Percentiles rank a stretch among this genome's conserved stretches.
Conservation (phyloP, 1,140 invertebrate species). For the Copidosoma floridanum region DNA sequence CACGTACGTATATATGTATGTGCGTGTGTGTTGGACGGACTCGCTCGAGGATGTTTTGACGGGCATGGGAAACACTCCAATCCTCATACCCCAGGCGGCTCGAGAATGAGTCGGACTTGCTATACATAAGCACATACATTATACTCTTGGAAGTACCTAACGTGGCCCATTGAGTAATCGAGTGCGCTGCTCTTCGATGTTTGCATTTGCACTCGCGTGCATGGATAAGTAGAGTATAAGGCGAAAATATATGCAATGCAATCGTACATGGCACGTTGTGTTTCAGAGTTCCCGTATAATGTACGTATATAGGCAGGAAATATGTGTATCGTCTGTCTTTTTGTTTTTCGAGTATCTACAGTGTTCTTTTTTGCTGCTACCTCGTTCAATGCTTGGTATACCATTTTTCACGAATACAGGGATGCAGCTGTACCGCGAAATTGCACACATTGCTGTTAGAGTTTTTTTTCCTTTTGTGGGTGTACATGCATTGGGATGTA, state of each 20-base stretch:
- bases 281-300: background rate
- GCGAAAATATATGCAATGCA: too few relatives aligned
- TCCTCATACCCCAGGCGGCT: conserved; percentile 8
- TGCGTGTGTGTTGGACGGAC: background rate
- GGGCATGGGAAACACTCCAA: conserved; percentile 37
- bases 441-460: too few relatives aligned
- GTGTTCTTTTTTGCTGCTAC: too few relatives aligned
- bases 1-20: background rate
- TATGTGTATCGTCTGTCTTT: background rate
- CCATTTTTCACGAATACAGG: too few relatives aligned
- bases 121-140: background rate
- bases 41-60: conserved; percentile 19
- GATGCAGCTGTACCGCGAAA: too few relatives aligned
- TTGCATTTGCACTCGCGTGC: background rate
- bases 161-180: conserved; percentile 20
- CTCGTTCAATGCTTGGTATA: too few relatives aligned
- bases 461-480: too few relatives aligned
- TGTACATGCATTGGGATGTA: too few relatives aligned
- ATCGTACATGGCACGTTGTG: too few relatives aligned
- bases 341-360: conserved; percentile 3
- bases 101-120: background rate
- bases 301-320: background rate
- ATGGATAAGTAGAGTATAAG: background rate
- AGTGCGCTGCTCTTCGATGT: conserved; percentile 12
- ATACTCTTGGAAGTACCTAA: background rate